Evolutionary conservation across 2,888 invertebrate genomes (phyloP).

Genomic region (Hymenopus coronatus): DNA sequence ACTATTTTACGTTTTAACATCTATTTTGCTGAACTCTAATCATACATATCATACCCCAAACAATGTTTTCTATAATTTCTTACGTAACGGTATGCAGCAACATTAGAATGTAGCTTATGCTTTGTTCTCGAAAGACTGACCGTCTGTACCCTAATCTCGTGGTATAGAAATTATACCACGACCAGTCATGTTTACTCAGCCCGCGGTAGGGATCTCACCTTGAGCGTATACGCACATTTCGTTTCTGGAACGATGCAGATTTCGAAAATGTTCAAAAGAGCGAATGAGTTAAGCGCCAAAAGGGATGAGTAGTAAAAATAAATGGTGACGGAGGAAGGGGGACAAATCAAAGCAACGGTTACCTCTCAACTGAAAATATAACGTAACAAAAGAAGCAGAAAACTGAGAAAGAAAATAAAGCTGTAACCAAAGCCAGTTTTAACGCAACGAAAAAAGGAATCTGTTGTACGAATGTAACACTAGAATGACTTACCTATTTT

Average conservation of each 20-base stretch:
- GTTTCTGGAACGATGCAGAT: conserved; percentile 1
- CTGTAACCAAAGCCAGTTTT: neutral
- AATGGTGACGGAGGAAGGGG: neutral
- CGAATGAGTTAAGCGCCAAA: neutral
- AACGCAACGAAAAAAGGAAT: neutral
- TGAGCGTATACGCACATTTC: neutral
- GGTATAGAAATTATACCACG: neutral
- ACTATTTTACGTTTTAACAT: too few species aligned
- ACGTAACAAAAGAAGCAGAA: neutral
- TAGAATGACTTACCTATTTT: too few species aligned
- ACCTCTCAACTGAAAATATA: neutral
- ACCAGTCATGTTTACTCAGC: neutral
- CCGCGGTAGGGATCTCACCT: neutral
- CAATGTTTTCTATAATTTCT: too few species aligned
- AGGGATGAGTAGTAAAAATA: neutral
- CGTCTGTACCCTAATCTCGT: too few species aligned
- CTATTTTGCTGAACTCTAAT: too few species aligned
- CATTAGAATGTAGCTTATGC: too few species aligned
- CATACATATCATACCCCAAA: too few species aligned
- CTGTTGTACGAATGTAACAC: too few species aligned
- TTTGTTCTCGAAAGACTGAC: too few species aligned
- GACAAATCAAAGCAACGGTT: neutral
- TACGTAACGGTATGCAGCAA: too few species aligned
- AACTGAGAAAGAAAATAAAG: neutral
- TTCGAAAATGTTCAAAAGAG: neutral